Conservation (phyloP, 2,113 vertebrate species). For the Acanthisitta chloris region DNA sequence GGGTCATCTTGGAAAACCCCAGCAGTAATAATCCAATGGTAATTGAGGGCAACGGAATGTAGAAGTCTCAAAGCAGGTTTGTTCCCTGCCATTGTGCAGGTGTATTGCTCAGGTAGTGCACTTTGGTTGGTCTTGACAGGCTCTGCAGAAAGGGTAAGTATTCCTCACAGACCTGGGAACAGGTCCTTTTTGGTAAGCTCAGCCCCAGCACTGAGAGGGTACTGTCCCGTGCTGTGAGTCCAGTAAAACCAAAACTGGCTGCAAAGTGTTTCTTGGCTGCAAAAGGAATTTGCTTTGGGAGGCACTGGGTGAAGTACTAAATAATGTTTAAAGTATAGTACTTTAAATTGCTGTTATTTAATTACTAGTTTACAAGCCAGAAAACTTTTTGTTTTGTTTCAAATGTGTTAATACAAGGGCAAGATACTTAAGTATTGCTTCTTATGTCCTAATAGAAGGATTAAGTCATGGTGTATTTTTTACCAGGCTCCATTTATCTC, state of each 20-base stretch:
- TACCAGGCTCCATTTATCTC: not conserved
- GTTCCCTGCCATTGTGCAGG: accelerated
- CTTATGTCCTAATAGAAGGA: not conserved
- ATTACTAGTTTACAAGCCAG: not conserved
- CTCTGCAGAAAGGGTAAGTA: not conserved
- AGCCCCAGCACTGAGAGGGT: accelerated
- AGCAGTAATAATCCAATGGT: not conserved
- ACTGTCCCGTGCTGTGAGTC: not conserved
- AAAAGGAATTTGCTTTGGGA: not conserved
- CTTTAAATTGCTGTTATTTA: not conserved
- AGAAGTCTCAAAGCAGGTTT: not conserved
- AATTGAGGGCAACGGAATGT: not conserved
- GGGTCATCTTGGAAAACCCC: not conserved
- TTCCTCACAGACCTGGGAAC: not conserved
- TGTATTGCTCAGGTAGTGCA: not conserved
- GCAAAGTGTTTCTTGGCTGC: not conserved
- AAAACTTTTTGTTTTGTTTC: not conserved
- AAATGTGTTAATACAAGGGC: not conserved
- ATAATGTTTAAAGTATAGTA: not conserved
- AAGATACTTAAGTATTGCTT: not conserved
- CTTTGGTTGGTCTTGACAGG: not conserved
- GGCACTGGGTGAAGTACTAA: not conserved
- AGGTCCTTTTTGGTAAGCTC: not conserved
- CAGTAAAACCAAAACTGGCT: not conserved
- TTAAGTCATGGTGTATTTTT: not conserved